These are phyloP conservation scores for Lontra canadensis DNA, from an alignment of 2,113 vertebrate genomes.

Conservation along the genomic window DNA sequence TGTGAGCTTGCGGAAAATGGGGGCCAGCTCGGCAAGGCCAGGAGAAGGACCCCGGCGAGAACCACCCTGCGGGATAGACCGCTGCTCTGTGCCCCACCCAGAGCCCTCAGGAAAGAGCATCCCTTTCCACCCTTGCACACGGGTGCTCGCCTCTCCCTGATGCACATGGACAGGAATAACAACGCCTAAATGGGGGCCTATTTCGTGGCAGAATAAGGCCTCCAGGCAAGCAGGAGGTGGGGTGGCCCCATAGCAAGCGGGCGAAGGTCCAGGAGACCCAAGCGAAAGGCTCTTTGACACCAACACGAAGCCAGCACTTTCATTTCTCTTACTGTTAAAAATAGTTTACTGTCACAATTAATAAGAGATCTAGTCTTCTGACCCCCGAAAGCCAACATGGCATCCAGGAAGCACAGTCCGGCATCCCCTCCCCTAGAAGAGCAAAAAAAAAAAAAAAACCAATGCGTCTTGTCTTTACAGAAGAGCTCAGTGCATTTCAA, in stretches of 20 bases:
- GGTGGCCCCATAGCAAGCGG: not conserved
- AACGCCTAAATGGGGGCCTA: not conserved
- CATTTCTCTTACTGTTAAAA: conserved; percentile 34
- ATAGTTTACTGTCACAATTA: not conserved
- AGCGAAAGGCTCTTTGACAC: not conserved
- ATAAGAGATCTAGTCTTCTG: conserved; percentile 39
- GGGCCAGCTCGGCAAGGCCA: not conserved
- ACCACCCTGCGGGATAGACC: fast-evolving
- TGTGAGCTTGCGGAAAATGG: not conserved
- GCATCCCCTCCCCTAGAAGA: not conserved
- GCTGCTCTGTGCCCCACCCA: fast-evolving
- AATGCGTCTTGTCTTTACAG: conserved; percentile 45
- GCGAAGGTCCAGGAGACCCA: not conserved
- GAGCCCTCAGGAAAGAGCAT: not conserved
- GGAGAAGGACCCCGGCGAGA: not conserved
- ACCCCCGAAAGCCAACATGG: not conserved
- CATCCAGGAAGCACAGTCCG: conserved; percentile 42
- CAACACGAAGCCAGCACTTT: conserved; percentile 2
- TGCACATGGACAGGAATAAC: not conserved
- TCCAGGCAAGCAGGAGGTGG: not conserved
- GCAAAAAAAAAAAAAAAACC: not conserved
- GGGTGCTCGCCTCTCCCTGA: not conserved
- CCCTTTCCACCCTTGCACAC: not conserved
- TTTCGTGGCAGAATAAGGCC: not conserved
- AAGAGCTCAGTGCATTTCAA: not conserved